Conservation (phyloP, 2,797 vertebrate species). For the Notolepis coatsorum region DNA sequence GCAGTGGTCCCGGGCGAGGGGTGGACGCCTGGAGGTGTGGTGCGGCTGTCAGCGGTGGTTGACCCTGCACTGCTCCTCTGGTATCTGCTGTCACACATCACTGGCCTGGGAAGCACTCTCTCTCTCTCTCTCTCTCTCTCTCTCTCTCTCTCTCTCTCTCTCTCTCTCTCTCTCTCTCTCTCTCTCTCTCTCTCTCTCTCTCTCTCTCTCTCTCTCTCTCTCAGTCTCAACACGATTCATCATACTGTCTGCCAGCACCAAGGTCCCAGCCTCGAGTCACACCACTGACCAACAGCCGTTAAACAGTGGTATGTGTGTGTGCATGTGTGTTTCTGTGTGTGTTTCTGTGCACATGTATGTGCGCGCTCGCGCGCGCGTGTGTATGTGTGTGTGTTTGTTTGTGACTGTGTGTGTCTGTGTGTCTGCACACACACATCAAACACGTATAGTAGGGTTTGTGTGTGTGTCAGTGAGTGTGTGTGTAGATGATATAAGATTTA, state of each 20-base stretch:
- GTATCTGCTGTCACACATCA: conserved; percentile 81
- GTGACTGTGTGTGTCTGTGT: background rate
- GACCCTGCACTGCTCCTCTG: conserved; percentile 74
- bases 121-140: conserved; percentile 47
- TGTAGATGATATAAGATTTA: too few relatives aligned
- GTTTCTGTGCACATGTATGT: background rate
- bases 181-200: conserved; percentile 65
- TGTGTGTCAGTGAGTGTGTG: background rate
- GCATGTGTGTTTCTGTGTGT: background rate
- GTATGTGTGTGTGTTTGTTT: background rate
- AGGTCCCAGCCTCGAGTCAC: conserved; percentile 37
- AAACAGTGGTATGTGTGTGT: too few relatives aligned
- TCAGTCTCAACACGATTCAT: conserved; percentile 65
- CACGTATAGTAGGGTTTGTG: too few relatives aligned
- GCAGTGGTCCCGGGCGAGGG: conserved; percentile 59
- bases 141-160: conserved; percentile 60
- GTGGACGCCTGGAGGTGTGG: conserved; percentile 76
- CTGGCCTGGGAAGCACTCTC: conserved; percentile 70
- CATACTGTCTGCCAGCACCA: conserved; percentile 65
- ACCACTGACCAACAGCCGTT: conserved; percentile 38
- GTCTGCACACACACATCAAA: background rate
- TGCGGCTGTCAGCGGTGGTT: conserved; percentile 72
- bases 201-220: conserved; percentile 44
- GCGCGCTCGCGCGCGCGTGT: background rate
- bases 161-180: conserved; percentile 61